Conservation (phyloP, 2,797 vertebrate genomes). For the Halcyon smyrnensis region DNA sequence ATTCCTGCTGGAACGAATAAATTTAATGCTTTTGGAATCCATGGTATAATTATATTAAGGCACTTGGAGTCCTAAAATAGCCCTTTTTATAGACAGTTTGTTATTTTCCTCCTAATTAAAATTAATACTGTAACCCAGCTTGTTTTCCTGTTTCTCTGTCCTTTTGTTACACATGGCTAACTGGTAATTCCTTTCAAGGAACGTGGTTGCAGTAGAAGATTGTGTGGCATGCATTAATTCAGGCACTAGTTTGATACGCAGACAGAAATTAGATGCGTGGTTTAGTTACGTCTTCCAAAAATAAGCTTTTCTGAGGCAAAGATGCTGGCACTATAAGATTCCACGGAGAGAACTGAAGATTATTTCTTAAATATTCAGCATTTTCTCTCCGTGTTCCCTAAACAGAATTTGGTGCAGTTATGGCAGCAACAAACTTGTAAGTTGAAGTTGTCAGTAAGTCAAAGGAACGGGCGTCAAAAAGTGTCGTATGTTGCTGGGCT, state of each 20-base stretch:
- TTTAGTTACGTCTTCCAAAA: not conserved
- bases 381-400: not conserved
- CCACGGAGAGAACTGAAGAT: not conserved
- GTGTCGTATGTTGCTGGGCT: not conserved
- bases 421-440: not conserved
- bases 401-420: not conserved
- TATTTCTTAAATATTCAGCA: not conserved
- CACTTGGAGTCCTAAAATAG: not conserved
- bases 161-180: not conserved
- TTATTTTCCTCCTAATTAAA: not conserved
- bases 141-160: not conserved
- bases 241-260: not conserved
- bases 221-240: not conserved
- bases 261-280: not conserved
- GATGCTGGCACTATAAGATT: not conserved
- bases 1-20: not conserved
- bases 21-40: not conserved
- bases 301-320: not conserved
- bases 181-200: not conserved
- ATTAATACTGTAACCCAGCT: not conserved
- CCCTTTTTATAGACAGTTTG: not conserved
- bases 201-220: fast-evolving
- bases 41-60: not conserved
- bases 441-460: not conserved
- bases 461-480: not conserved